Evolutionary conservation across 2,888 invertebrate genomes (phyloP).

Genomic region (Callosobruchus maculatus): DNA sequence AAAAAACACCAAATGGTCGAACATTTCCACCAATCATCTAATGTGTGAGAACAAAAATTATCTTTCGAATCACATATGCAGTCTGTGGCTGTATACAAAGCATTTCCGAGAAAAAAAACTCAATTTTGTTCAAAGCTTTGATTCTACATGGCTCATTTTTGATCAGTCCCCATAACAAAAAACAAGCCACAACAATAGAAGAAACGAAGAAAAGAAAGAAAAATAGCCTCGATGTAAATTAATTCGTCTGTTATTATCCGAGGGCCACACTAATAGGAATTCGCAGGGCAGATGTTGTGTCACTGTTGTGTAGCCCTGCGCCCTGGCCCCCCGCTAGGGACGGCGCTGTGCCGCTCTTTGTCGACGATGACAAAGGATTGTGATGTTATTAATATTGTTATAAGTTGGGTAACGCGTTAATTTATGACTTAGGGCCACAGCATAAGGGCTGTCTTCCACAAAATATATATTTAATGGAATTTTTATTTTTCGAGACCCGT

Average conservation of each 20-base stretch:
- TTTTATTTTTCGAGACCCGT: background rate
- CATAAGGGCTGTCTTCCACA: background rate
- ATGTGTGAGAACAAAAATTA: no score
- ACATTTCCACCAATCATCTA: no score
- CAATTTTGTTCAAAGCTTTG: background rate
- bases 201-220: constrained; percentile 12
- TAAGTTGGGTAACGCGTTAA: constrained; percentile 26
- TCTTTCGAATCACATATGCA: no score
- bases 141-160: background rate
- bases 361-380: constrained; percentile 33
- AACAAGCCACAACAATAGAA: constrained; percentile 6
- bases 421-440: constrained; percentile 18
- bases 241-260: constrained; percentile 25
- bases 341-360: constrained; percentile 43
- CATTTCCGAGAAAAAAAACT: background rate
- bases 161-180: constrained; percentile 1
- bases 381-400: constrained; percentile 43
- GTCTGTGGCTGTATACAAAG: no score
- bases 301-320: constrained; percentile 34
- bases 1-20: no score
- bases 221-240: constrained; percentile 19
- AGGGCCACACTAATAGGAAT: constrained; percentile 38
- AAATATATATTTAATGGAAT: background rate
- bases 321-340: constrained; percentile 35
- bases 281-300: constrained; percentile 47